phyloP scores from a whole-genome alignment of 2,888 invertebrate genomes.

The Seladonia tumulorum region DNA sequence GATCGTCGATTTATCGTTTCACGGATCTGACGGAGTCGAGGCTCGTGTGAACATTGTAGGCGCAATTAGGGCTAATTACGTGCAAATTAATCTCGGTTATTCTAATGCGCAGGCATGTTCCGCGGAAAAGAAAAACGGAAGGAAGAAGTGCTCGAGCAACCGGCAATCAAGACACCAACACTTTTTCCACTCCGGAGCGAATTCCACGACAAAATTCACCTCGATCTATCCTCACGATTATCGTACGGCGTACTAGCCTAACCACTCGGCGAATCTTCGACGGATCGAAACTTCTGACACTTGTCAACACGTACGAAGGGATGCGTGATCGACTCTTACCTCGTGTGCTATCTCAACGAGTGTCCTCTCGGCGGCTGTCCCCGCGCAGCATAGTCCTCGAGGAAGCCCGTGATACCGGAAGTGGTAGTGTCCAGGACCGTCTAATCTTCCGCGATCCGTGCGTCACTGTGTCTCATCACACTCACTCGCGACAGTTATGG shows the following conservation, averaged over 20 bases:
- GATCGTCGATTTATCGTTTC: neutral
- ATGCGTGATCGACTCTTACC: constrained; percentile 56
- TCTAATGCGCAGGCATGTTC: neutral
- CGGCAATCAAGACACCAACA: neutral
- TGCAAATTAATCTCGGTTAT: constrained; percentile 1
- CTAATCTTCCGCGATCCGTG: neutral
- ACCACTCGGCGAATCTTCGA: neutral
- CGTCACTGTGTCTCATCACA: constrained; percentile 36
- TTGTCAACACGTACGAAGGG: neutral
- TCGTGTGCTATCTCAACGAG: constrained; percentile 56
- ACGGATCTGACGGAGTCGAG: neutral
- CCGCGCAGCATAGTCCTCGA: constrained; percentile 62
- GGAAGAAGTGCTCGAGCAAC: neutral
- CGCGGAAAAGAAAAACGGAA: neutral
- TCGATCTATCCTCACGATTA: neutral
- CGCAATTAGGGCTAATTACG: constrained; percentile 10
- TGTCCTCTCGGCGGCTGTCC: constrained; percentile 53
- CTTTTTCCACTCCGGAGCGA: neutral
- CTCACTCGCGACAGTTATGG: constrained; percentile 2
- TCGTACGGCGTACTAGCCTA: too few species aligned
- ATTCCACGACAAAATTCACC: too few species aligned
- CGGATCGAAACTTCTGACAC: neutral
- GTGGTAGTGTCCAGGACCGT: neutral
- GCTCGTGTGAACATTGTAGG: constrained; percentile 4
- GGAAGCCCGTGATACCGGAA: constrained; percentile 6